phyloP scores from a whole-genome alignment of 2,888 invertebrate genomes.

The Agrotis ipsilon region DNA sequence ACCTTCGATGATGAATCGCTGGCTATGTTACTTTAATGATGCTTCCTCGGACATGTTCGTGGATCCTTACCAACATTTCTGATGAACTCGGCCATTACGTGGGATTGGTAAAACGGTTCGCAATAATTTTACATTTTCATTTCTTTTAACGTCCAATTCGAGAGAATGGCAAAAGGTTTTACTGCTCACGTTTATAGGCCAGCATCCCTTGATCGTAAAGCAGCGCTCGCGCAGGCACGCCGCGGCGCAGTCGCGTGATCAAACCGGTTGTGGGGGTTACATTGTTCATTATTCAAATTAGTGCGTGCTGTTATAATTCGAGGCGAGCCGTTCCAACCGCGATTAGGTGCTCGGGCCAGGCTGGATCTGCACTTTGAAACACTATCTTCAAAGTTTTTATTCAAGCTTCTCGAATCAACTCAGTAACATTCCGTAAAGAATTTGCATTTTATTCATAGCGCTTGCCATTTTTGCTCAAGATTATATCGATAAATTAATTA shows the following conservation, averaged over 20 bases:
- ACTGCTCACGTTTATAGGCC: conserved; percentile 78
- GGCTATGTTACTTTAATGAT: conserved; percentile 73
- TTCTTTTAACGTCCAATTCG: conserved; percentile 66
- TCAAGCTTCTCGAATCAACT: conserved; percentile 35
- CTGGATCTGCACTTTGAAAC: conserved; percentile 60
- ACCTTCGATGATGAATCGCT: conserved; percentile 79
- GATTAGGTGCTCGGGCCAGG: conserved; percentile 70
- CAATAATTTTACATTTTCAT: conserved; percentile 61
- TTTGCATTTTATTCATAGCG: conserved; percentile 41
- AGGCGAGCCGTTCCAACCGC: conserved; percentile 77
- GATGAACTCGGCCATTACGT: conserved; percentile 53
- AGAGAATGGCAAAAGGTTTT: conserved; percentile 74
- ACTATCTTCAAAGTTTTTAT: conserved; percentile 55
- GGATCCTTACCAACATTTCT: conserved; percentile 45
- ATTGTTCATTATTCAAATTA: conserved; percentile 90
- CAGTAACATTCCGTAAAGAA: conserved; percentile 33
- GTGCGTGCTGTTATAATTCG: conserved; percentile 87
- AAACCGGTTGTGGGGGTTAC: conserved; percentile 85
- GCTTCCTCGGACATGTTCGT: conserved; percentile 40
- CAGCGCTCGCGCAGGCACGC: conserved; percentile 71
- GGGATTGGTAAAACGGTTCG: conserved; percentile 59
- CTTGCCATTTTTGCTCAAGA: conserved; percentile 35
- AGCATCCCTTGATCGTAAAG: conserved; percentile 80
- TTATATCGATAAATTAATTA: conserved; percentile 51
- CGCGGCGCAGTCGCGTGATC: conserved; percentile 78